These are phyloP conservation scores for Hipposideros larvatus DNA, from an alignment of 2,797 vertebrate species.

Conservation along the genomic window DNA sequence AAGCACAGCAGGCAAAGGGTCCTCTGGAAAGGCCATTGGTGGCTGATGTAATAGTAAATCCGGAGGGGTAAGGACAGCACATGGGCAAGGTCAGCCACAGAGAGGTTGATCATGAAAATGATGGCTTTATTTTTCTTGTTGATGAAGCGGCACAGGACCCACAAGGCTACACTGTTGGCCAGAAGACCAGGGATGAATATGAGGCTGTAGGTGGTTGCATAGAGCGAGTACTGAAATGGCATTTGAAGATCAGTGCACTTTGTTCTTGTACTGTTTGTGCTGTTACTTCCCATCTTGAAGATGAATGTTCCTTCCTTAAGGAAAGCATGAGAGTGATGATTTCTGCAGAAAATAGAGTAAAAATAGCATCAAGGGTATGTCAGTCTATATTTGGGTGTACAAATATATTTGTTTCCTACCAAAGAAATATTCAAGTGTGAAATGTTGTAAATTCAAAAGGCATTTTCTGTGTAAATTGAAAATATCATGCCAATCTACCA, in stretches of 20 bases:
- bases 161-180: constrained; percentile 91
- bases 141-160: constrained; percentile 91
- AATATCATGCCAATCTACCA: background rate
- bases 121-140: constrained; percentile 93
- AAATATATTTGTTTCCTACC: background rate
- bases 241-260: constrained; percentile 72
- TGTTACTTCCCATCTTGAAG: constrained; percentile 63
- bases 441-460: background rate
- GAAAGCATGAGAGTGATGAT: background rate
- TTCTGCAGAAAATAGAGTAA: constrained; percentile 74
- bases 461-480: constrained; percentile 3
- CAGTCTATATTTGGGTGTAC: background rate
- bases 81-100: constrained; percentile 92
- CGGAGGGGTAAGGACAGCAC: constrained; percentile 92
- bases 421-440: background rate
- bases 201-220: constrained; percentile 90
- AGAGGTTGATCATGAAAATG: constrained; percentile 95
- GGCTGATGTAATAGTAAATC: constrained; percentile 92
- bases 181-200: constrained; percentile 93
- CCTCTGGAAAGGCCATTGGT: constrained; percentile 91
- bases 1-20: constrained; percentile 92
- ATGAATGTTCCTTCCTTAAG: constrained; percentile 53
- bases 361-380: background rate
- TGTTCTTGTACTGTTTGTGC: constrained; percentile 48
- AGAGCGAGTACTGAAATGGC: constrained; percentile 84